A percentile compares a stretch with the other conserved stretches of the same genome.
Conservation (phyloP, 2,113 vertebrate species). For the Ramphastos sulfuratus region DNA sequence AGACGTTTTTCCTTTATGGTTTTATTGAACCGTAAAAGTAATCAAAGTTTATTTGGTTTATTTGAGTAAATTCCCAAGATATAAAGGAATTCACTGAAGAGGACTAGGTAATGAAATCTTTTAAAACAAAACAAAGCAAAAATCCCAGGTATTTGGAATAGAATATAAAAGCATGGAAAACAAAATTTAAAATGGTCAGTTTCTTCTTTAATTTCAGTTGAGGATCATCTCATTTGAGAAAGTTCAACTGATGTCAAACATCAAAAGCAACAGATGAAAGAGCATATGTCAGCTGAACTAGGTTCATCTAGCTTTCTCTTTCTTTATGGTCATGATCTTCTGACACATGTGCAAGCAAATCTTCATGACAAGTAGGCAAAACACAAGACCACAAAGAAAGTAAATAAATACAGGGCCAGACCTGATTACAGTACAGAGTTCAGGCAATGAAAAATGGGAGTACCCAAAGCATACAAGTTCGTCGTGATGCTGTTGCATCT, state of each 20-base stretch:
- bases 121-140: too few relatives aligned
- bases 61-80: background rate
- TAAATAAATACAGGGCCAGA: background rate
- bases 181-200: background rate
- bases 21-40: background rate
- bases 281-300: background rate
- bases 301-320: background rate
- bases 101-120: background rate
- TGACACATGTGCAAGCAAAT: background rate
- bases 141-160: background rate
- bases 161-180: background rate
- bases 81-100: background rate
- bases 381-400: background rate
- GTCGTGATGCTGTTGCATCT: background rate
- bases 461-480: background rate
- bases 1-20: background rate
- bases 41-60: background rate
- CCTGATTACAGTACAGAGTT: background rate
- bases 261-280: background rate
- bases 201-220: background rate
- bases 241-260: background rate
- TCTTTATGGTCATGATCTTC: background rate
- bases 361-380: background rate
- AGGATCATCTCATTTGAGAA: background rate
- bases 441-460: rapidly evolving